These are phyloP conservation scores for Diorhabda elongata DNA, from an alignment of 1,140 invertebrate genomes.

Conservation along the genomic window DNA sequence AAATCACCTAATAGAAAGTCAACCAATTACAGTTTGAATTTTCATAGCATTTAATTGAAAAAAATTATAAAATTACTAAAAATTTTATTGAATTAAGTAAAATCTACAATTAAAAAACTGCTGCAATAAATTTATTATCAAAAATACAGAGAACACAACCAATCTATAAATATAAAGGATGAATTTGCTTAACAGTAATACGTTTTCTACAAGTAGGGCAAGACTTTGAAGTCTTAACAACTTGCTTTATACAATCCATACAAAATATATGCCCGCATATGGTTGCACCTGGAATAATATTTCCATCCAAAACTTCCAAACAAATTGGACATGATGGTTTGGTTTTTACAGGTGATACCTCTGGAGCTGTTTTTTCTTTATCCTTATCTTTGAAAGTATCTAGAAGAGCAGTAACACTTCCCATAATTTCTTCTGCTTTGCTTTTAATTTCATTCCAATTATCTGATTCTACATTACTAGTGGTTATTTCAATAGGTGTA, in stretches of 20 bases:
- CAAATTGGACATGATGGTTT: constrained; percentile 27
- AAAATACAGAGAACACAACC: too few relatives aligned
- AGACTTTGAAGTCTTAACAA: constrained; percentile 22
- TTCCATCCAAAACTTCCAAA: constrained; percentile 23
- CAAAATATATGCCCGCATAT: constrained; percentile 33
- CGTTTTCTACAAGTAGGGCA: constrained; percentile 31
- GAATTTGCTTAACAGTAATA: constrained; percentile 9
- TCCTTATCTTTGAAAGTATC: constrained; percentile 16
- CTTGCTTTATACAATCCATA: constrained; percentile 21
- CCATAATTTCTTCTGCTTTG: constrained; percentile 29
- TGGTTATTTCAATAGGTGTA: constrained; percentile 8
- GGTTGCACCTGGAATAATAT: constrained; percentile 21
- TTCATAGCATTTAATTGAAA: too few relatives aligned
- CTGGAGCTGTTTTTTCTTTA: constrained; percentile 20
- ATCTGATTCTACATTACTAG: constrained; percentile 14
- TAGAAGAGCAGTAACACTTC: constrained; percentile 17
- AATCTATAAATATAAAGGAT: constrained; percentile 6
- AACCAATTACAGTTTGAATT: too few relatives aligned
- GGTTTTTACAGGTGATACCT: constrained; percentile 16
- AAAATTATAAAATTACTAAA: too few relatives aligned
- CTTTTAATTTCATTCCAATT: constrained; percentile 25
- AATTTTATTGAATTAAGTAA: too few relatives aligned
- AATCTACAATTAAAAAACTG: too few relatives aligned
- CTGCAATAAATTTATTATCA: too few relatives aligned
- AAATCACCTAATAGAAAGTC: too few relatives aligned